Evolutionary conservation across 2,113 vertebrate species (phyloP).

Genomic region (Aplodontia rufa): DNA sequence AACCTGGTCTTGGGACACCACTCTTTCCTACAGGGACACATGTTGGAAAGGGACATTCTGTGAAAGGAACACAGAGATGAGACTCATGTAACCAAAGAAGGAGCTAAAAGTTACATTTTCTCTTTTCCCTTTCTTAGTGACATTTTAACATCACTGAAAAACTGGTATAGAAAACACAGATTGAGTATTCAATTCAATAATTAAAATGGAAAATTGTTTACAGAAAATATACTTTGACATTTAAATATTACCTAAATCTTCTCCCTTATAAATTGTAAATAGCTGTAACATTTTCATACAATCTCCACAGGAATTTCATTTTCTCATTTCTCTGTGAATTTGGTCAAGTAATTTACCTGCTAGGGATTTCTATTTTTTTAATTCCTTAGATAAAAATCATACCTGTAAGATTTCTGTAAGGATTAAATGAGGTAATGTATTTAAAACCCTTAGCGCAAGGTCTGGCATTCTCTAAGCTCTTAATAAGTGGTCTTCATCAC

Average conservation of each 20-base stretch:
- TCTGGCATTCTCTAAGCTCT: not conserved
- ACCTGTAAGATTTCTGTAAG: not conserved
- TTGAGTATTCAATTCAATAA: conserved; percentile 21
- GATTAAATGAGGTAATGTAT: not conserved
- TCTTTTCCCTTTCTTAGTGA: not conserved
- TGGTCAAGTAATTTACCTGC: not conserved
- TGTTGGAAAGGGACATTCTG: too few relatives aligned
- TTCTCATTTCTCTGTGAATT: not conserved
- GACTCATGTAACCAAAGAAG: not conserved
- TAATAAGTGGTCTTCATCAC: not conserved
- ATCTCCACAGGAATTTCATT: not conserved
- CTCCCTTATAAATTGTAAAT: not conserved
- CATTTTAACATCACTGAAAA: not conserved
- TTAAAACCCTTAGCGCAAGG: not conserved
- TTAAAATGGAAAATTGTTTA: not conserved
- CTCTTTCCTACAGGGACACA: not conserved
- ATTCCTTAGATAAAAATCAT: not conserved
- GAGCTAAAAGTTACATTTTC: not conserved
- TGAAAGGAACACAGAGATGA: not conserved
- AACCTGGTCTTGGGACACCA: not conserved
- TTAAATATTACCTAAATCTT: not conserved
- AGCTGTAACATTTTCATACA: not conserved
- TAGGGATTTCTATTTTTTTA: not conserved
- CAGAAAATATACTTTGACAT: not conserved
- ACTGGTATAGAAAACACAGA: not conserved